Conservation (phyloP, 2,113 vertebrate genomes). For the Balaeniceps rex region DNA sequence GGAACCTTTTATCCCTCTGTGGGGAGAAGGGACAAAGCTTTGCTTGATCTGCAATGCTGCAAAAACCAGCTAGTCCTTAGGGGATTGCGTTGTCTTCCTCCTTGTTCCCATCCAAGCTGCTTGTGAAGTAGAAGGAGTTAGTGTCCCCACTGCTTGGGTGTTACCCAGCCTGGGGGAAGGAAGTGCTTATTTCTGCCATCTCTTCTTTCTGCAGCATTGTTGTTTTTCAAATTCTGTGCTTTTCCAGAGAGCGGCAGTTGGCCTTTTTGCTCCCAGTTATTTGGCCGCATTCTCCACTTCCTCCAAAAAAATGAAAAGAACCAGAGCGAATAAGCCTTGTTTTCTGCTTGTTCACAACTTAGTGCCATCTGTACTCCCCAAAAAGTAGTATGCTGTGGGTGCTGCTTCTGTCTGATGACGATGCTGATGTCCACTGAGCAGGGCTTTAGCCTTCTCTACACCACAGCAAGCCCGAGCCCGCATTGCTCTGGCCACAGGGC, state of each 20-base stretch:
- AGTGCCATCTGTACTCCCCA: not conserved
- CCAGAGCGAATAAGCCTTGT: not conserved
- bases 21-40: not conserved
- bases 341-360: not conserved
- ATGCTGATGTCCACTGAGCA: not conserved
- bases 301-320: not conserved
- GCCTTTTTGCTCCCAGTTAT: not conserved
- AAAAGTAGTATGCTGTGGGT: not conserved
- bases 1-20: not conserved
- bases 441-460: not conserved
- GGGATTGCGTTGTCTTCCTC: not conserved
- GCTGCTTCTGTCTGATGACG: not conserved
- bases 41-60: not conserved
- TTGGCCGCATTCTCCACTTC: not conserved
- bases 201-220: not conserved
- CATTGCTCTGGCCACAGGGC: not conserved
- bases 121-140: not conserved
- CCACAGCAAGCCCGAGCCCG: not conserved
- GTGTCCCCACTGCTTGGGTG: not conserved
- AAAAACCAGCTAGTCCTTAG: not conserved
- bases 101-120: not conserved
- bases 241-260: not conserved
- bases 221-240: not conserved
- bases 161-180: not conserved
- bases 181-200: not conserved